These are phyloP conservation scores for Agrotis ipsilon DNA, from an alignment of 2,888 invertebrate genomes.

Conservation along the genomic window DNA sequence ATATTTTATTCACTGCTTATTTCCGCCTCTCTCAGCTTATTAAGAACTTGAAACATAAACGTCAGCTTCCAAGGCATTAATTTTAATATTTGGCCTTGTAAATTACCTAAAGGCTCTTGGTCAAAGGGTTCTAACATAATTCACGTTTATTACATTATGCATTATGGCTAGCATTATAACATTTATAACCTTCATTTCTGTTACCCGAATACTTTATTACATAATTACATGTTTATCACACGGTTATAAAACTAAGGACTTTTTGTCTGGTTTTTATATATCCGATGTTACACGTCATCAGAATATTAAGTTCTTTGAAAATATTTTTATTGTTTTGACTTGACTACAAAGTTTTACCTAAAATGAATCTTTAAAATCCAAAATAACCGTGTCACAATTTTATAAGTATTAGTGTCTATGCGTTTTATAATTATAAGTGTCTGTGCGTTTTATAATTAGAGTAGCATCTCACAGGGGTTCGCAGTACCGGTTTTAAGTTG, in stretches of 20 bases:
- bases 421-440: slow-evolving; percentile 1
- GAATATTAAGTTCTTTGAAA: slow-evolving; percentile 17
- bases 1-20: neutral
- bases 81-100: slow-evolving; percentile 23
- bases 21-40: too few relatives aligned
- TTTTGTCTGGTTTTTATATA: slow-evolving; percentile 16
- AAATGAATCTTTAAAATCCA: neutral
- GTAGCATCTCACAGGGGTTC: neutral
- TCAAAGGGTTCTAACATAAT: slow-evolving; percentile 19
- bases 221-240: slow-evolving; percentile 10
- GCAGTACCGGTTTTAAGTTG: neutral
- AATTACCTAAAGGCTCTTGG: slow-evolving; percentile 22
- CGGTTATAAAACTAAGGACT: slow-evolving; percentile 8
- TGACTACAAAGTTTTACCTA: neutral
- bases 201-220: slow-evolving; percentile 31
- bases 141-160: slow-evolving; percentile 39
- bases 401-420: neutral
- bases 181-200: slow-evolving; percentile 42
- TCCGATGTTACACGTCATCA: slow-evolving; percentile 10
- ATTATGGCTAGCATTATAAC: slow-evolving; percentile 34
- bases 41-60: neutral
- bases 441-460: neutral
- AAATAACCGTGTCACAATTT: neutral
- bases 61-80: neutral
- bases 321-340: too few relatives aligned